Evolutionary conservation across 2,797 vertebrate genomes (phyloP), one percentile per base, ranked within the genome.

Genomic region (Rachycentron canadum): DNA sequence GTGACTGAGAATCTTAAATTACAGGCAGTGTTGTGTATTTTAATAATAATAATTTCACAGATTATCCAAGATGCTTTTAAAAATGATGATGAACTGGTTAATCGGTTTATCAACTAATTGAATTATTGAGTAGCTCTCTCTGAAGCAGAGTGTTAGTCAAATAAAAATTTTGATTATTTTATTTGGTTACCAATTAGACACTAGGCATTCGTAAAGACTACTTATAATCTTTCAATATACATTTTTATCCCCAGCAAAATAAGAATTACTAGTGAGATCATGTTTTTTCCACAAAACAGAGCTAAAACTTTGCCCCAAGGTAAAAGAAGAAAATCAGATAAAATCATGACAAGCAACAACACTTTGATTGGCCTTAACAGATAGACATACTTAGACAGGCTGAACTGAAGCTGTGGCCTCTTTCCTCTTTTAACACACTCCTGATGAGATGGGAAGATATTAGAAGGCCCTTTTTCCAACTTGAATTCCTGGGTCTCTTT

Each of bases 401-500:
- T 84, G n/a, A 56, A 59, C 50, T 81, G 66, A 40, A 88, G 63
- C 65, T 28, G 62, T 59, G 76, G 78, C 73, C 83, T 80, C 57
- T 58, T 89, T 86, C 66, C 45, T 81, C 70, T 87, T 79, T 86
- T 77, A 86, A 84, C 83, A 79, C 66, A 69, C 70, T 81, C 87
- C 80, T 90, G 91, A 94, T 89, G 88, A 93, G 91, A 91, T 88
- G 78, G 79, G 79, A 80, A 89, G 92, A 93, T 93, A 90, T 79
- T 84, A 50, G 72, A 79, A 76, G 81, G 84, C 49, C 70, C 74
- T 87, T 93, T 93, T 94, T 88, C 94, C 92, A 90, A 89, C 75
- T 69, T 84, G 72, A 90, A 92, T 91, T 89, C 78, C 89, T 85
- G 76, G 78, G 82, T 93, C 84, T 91, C 91, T 95, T 95, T 95